Evolutionary conservation across 2,797 vertebrate species (phyloP), one percentile per base, ranked within the genome.

Genomic region (Enteromius trimaculatus): DNA sequence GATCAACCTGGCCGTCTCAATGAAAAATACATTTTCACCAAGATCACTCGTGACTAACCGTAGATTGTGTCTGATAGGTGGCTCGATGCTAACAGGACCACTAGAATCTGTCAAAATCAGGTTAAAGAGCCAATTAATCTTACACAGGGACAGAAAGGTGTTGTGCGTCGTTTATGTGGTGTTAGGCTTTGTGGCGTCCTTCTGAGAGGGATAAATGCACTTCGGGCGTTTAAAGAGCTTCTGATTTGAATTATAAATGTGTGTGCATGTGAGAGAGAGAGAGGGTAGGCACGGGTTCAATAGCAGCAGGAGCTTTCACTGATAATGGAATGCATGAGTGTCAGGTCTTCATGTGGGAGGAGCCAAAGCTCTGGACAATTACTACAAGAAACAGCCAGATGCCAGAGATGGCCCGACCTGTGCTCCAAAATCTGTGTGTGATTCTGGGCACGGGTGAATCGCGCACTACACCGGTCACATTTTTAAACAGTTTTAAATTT

Each of bases 181-280:
- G 53, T 77, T 82, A 49, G 58, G 62, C 70, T 53, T 83, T 86
- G n/a, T n/a, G n/a, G n/a, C 70, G 42, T 74, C 86, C 86, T 81
- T 86, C 76, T 77, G 78, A 66, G 79, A 74, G 78, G 82, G 85
- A 70, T 79, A 84, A 77, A 82, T 68, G 81, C 83, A 87, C 83
- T 77, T 88, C 23, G 77, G 80, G 76, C 58, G 64, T 85, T 81
- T 82, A 84, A 71, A 47, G 66, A 77, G 55, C 66, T 72, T 75
- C 76, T 85, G 83, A 80, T 83, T 82, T 62, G 71, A 85, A 84
- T 88, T 85, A 89, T 80, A 88, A 88, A 89, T 88, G 77, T 83
- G 80, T 64, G 62, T 58, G 74, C 49, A 37, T 74, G 68, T 85
- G 39, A 11, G 74, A 79, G 47, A 37, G 70, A 55, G 79, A 47